Evolutionary conservation across 1,140 invertebrate species (phyloP).

Genomic region (Lineus longissimus): DNA sequence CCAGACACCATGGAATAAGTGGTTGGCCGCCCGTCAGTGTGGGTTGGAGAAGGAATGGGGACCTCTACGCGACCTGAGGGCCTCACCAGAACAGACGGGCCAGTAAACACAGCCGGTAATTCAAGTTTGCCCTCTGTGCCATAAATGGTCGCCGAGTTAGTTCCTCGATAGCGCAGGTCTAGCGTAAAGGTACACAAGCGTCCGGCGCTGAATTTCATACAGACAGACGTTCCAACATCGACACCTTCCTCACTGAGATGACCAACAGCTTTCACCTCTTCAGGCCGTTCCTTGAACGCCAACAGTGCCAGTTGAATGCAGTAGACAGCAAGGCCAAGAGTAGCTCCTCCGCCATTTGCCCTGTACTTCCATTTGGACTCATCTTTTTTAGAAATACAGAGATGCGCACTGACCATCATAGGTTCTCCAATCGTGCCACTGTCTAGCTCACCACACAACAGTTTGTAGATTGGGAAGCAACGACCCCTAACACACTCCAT

Average conservation of each 20-base stretch:
- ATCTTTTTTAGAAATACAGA: constrained; percentile 62
- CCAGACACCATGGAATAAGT: too few species aligned
- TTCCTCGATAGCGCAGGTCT: too few species aligned
- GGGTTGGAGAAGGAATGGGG: too few species aligned
- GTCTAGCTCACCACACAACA: constrained; percentile 57
- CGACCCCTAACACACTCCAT: constrained; percentile 84
- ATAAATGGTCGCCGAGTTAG: too few species aligned
- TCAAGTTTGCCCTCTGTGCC: too few species aligned
- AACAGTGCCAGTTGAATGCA: constrained; percentile 69
- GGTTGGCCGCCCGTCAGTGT: too few species aligned
- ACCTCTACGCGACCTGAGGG: too few species aligned
- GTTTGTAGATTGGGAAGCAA: constrained; percentile 70
- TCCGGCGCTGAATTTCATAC: too few species aligned
- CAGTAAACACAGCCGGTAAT: too few species aligned
- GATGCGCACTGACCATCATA: constrained; percentile 60
- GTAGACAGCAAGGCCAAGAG: constrained; percentile 82
- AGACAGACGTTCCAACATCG: too few species aligned
- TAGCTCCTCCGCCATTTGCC: constrained; percentile 71
- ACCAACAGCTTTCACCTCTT: constrained; percentile 63
- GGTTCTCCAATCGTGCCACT: constrained; percentile 68
- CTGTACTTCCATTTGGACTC: constrained; percentile 61
- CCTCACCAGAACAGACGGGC: too few species aligned
- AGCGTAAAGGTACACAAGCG: too few species aligned
- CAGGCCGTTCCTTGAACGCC: constrained; percentile 63
- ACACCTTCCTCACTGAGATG: constrained; percentile 63